Conservation (phyloP, 2,888 invertebrate species). For the Ophion ventricosus region DNA sequence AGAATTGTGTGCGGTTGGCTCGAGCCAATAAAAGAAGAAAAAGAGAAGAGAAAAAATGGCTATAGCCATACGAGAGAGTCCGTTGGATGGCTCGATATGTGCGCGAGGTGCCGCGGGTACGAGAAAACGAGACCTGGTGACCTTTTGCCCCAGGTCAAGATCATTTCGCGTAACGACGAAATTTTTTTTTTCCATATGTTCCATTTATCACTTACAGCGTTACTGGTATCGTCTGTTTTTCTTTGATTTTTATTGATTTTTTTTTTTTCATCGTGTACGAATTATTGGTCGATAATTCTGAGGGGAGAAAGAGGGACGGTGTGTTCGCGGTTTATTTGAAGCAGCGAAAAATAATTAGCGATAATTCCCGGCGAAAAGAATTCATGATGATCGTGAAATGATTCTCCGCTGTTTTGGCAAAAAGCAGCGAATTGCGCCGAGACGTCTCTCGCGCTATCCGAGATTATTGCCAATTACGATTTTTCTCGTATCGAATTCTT, state of each 20-base stretch:
- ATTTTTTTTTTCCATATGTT: conserved; percentile 38
- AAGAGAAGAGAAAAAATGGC: neutral
- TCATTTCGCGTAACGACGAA: conserved; percentile 54
- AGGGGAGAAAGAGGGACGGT: neutral
- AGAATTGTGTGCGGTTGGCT: conserved; percentile 60
- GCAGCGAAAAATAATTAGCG: neutral
- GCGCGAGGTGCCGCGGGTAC: conserved; percentile 47
- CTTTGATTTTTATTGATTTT: conserved; percentile 9
- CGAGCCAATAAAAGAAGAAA: conserved; percentile 50
- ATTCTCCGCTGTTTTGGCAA: neutral
- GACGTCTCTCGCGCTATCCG: neutral
- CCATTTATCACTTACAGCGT: conserved; percentile 27
- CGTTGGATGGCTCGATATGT: conserved; percentile 44
- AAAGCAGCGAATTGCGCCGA: neutral
- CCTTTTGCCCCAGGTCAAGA: conserved; percentile 63
- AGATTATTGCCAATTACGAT: too few relatives aligned
- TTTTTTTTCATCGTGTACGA: neutral
- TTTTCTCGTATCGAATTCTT: too few relatives aligned
- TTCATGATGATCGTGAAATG: too few relatives aligned
- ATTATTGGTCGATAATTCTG: conserved; percentile 7
- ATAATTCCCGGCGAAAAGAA: neutral
- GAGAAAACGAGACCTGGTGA: conserved; percentile 65
- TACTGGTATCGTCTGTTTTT: neutral
- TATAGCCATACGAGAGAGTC: conserved; percentile 30
- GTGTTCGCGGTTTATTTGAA: neutral